Evolutionary conservation across 53 echinoderm and acorn worm genomes (phyloP).

Genomic region (Henricia sp.): DNA sequence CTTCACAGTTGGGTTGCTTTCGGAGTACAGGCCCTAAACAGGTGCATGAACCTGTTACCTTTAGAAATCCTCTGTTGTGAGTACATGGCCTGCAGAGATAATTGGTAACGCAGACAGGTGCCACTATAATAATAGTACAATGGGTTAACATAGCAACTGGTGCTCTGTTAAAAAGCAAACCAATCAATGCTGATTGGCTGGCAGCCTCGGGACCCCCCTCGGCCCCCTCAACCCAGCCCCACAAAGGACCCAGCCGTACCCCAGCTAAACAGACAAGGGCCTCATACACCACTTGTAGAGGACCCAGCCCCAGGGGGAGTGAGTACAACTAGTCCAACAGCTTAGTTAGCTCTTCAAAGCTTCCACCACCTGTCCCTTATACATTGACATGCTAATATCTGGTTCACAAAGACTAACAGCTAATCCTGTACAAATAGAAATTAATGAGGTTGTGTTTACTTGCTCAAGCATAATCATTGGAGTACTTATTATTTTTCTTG

Average conservation of each 20-base stretch:
- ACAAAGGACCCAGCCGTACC: no score
- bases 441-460: conserved; percentile 67
- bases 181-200: conserved; percentile 28
- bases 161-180: not conserved
- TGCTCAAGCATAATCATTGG: conserved; percentile 57
- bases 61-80: no score
- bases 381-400: conserved; percentile 62
- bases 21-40: no score
- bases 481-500: not conserved
- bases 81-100: no score
- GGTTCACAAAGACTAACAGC: conserved; percentile 55
- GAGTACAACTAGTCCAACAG: conserved; percentile 8
- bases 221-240: no score
- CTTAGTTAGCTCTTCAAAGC: conserved; percentile 53
- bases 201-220: not conserved
- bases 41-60: no score
- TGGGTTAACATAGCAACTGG: no score
- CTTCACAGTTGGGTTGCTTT: no score
- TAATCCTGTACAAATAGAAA: conserved; percentile 66
- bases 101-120: no score
- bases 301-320: conserved; percentile 28
- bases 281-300: no score
- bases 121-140: no score
- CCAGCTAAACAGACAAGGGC: no score
- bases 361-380: conserved; percentile 52